Percentiles rank a stretch among this genome's conserved stretches.
These are phyloP conservation scores for Glaucopsyche alexis DNA, from an alignment of 2,888 invertebrate genomes.

Conservation along the genomic window DNA sequence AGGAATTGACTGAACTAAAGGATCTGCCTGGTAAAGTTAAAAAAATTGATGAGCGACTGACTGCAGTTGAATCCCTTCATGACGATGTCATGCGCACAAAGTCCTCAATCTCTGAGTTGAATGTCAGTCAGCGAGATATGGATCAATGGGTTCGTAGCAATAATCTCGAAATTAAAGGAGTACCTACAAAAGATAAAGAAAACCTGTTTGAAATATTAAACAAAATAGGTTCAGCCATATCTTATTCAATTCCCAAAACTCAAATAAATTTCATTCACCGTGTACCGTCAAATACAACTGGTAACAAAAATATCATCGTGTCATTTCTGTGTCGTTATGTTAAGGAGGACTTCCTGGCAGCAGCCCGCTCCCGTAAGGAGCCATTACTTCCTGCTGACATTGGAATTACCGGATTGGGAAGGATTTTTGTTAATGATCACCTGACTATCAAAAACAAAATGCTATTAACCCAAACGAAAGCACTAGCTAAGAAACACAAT, in stretches of 20 bases:
- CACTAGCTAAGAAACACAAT: not conserved
- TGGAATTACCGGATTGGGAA: not conserved
- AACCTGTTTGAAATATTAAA: not conserved
- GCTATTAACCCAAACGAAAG: not conserved
- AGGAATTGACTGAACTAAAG: not conserved
- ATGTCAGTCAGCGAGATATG: not conserved
- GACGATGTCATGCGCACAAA: not conserved
- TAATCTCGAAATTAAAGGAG: conserved; percentile 1
- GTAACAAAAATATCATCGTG: not conserved
- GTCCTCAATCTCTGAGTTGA: not conserved
- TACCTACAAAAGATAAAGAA: not conserved
- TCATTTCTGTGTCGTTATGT: not conserved
- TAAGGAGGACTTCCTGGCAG: not conserved
- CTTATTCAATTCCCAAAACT: not conserved
- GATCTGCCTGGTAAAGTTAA: not conserved
- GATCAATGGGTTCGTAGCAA: not conserved
- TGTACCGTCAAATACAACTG: not conserved
- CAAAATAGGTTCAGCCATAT: not conserved
- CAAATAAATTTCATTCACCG: not conserved
- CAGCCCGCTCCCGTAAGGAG: not conserved
- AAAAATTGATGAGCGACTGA: not conserved
- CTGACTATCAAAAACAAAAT: not conserved
- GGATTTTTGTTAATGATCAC: not conserved
- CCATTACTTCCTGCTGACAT: not conserved
- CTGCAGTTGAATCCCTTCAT: not conserved